A percentile compares a stretch with the other conserved stretches of the same genome.
These are phyloP conservation scores for Osmerus eperlanus DNA, from an alignment of 2,113 vertebrate genomes.

Conservation along the genomic window DNA sequence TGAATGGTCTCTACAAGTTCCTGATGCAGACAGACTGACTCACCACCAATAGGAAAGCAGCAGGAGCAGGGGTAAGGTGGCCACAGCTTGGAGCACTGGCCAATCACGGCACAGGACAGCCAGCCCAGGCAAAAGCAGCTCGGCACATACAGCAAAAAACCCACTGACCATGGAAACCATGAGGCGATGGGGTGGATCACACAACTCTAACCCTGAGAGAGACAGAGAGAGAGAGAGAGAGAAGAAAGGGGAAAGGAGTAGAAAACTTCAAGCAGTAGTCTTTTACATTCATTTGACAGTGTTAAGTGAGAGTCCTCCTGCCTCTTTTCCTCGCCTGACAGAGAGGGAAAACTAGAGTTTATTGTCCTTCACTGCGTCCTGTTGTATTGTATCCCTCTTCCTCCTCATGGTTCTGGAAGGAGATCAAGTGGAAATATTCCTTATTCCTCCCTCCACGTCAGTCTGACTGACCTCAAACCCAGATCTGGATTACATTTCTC, in stretches of 20 bases:
- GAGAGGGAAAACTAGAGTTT: constrained; percentile 10
- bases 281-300: background rate
- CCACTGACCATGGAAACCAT: constrained; percentile 76
- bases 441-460: background rate
- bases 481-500: constrained; percentile 29
- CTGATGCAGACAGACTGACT: constrained; percentile 47
- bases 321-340: background rate
- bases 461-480: background rate
- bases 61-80: constrained; percentile 74
- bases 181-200: constrained; percentile 78
- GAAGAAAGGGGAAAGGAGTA: background rate
- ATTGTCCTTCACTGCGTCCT: constrained; percentile 30
- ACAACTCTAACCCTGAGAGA: constrained; percentile 82
- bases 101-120: constrained; percentile 77
- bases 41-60: constrained; percentile 84
- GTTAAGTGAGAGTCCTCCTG: constrained; percentile 10
- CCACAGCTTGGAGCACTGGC: constrained; percentile 81
- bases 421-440: constrained; percentile 23
- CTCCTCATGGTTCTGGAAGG: constrained; percentile 24
- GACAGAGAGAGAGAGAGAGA: background rate
- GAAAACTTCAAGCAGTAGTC: constrained; percentile 4
- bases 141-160: constrained; percentile 79
- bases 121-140: constrained; percentile 80
- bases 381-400: constrained; percentile 49
- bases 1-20: background rate